phyloP scores from a whole-genome alignment of 2,797 vertebrate genomes.

The Acipenser oxyrinchus region DNA sequence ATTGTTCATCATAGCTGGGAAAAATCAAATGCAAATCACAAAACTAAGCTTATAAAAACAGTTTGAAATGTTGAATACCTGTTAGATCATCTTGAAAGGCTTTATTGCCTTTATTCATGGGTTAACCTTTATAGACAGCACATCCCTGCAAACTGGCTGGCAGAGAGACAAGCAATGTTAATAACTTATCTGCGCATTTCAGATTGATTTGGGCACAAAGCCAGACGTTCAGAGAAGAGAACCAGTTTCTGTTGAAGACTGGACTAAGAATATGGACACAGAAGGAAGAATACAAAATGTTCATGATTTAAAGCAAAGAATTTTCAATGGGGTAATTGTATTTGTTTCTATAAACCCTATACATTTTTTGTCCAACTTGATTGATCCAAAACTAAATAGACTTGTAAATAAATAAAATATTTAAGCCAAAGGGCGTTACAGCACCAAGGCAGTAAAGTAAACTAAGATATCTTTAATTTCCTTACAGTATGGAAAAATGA shows the following conservation, averaged over 20 bases:
- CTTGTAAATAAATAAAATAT: background rate
- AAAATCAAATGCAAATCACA: background rate
- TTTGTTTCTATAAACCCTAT: constrained; percentile 1
- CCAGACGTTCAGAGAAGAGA: constrained; percentile 72
- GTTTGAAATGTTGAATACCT: background rate
- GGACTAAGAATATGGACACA: constrained; percentile 72
- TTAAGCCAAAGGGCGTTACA: too few species aligned
- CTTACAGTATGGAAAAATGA: too few species aligned
- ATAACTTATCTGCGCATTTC: constrained; percentile 16
- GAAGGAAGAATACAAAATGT: constrained; percentile 75
- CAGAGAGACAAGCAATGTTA: background rate
- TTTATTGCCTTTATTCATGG: background rate
- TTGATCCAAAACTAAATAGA: background rate
- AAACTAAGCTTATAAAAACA: background rate
- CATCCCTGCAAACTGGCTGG: background rate
- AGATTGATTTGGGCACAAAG: constrained; percentile 82
- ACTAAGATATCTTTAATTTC: too few species aligned
- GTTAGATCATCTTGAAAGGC: background rate
- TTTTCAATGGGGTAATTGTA: constrained; percentile 85
- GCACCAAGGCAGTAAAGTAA: too few species aligned
- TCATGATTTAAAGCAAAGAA: constrained; percentile 60
- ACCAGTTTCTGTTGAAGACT: constrained; percentile 75
- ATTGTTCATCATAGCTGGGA: background rate
- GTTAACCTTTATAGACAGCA: background rate
- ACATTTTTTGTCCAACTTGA: background rate